Evolutionary conservation across 2,888 invertebrate genomes (phyloP).

Genomic region (Drosophila longiperda): DNA sequence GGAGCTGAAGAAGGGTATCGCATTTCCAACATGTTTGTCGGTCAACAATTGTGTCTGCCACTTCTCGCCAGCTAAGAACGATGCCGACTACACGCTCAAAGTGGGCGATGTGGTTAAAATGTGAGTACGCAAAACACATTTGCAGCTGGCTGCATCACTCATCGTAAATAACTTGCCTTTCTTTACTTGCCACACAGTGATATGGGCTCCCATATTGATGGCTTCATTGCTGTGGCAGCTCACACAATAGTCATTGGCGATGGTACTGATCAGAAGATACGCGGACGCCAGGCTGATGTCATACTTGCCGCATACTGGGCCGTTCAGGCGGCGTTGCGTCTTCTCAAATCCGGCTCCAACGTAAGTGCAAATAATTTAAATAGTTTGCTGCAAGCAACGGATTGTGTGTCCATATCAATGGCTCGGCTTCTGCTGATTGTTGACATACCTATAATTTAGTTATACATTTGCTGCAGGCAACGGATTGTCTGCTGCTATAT

Average conservation of each 20-base stretch:
- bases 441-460: slow-evolving; percentile 7
- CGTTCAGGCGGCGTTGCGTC: slow-evolving; percentile 96
- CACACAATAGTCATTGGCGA: slow-evolving; percentile 97
- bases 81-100: slow-evolving; percentile 93
- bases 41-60: slow-evolving; percentile 99
- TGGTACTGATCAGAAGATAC: slow-evolving; percentile 89
- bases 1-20: slow-evolving; percentile 98
- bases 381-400: slow-evolving; percentile 49
- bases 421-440: slow-evolving; percentile 16
- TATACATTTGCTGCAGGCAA: slow-evolving; percentile 11
- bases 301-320: slow-evolving; percentile 97
- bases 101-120: slow-evolving; percentile 98
- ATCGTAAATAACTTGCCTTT: neutral
- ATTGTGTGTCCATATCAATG: slow-evolving; percentile 40
- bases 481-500: slow-evolving; percentile 53
- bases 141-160: neutral
- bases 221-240: slow-evolving; percentile 98
- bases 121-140: slow-evolving; percentile 87
- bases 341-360: slow-evolving; percentile 96
- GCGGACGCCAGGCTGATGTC: slow-evolving; percentile 97
- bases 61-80: slow-evolving; percentile 97
- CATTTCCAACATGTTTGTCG: slow-evolving; percentile 99
- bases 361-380: slow-evolving; percentile 85
- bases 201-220: slow-evolving; percentile 99
- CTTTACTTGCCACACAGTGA: slow-evolving; percentile 88